phyloP scores from a whole-genome alignment of 2,113 vertebrate genomes.

The Mormyrus lacerda region DNA sequence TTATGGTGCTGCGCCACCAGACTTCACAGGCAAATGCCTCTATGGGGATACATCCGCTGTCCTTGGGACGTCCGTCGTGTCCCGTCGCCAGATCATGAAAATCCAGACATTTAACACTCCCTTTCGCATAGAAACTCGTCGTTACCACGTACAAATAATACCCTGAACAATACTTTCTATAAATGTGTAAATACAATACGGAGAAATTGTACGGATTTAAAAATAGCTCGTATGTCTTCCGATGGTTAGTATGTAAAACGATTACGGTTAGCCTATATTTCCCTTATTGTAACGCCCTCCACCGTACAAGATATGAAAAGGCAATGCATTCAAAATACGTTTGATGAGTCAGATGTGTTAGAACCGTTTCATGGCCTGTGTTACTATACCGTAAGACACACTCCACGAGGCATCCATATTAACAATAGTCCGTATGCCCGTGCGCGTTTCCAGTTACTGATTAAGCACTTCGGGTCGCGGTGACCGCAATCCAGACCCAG shows the following conservation, averaged over 20 bases:
- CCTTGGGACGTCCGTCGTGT: background rate
- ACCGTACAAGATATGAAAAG: background rate
- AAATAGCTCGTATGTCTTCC: background rate
- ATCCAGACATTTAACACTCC: background rate
- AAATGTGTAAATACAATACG: background rate
- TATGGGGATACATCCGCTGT: background rate
- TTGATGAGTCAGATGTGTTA: background rate
- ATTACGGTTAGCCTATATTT: background rate
- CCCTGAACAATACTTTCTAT: background rate
- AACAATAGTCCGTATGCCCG: background rate
- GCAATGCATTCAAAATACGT: background rate
- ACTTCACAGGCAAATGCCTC: background rate
- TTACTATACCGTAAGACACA: background rate
- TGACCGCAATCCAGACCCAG: background rate
- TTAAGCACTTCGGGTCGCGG: background rate
- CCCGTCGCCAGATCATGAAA: background rate
- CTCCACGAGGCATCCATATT: background rate
- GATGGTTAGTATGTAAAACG: background rate
- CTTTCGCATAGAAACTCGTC: background rate
- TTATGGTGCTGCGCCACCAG: background rate
- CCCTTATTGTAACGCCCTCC: background rate
- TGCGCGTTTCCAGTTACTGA: background rate
- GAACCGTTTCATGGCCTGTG: background rate
- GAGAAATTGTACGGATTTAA: background rate
- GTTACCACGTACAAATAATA: background rate